Evolutionary conservation across 1,140 invertebrate genomes (phyloP), one percentile per base, ranked within the genome.

Genomic region (Metopolophium dirhodum): DNA sequence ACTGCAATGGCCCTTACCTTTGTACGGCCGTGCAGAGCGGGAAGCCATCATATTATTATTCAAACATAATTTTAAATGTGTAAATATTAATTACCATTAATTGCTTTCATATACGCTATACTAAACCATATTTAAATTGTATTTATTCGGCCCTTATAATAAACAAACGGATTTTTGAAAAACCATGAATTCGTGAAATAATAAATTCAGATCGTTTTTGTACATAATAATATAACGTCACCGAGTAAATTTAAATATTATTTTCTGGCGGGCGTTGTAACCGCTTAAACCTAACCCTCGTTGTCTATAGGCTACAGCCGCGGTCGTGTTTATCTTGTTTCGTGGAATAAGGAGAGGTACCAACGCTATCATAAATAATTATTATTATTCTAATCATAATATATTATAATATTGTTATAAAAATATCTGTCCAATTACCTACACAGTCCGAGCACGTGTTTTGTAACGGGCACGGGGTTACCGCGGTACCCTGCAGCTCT

Each of bases 21-120:
- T 68, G 61, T 68, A 68, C 1, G 11, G 4, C 30, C 30, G 6
- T 18, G 61, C n/a, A 68, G 30, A 18, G 30, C 14, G 18, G 14
- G 30, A n/a, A 68, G 11, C 30, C 61, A 68, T 68, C 61, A 18
- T 54, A 51, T 51, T 77, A 35, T n/a, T 77, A 35, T n/a, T 6
- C 61, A n/a, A 77, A 77, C 61, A 77, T 77, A 77, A 77, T 77
- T 77, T 77, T 77, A 77, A 77, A 77, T 77, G 14, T 77, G 61
- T 77, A n/a, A 77, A 77, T n/a, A 77, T 77, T n/a, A n/a, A 77
- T 68, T 68, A 68, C 61, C 30, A n/a, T 68, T 68, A 68, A 68
- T 77, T 77, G 14, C 30, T 68, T n/a, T 14, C 61, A 35, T 77
- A 68, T 61, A 14, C n/a, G n/a, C 4, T 30, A 20, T 51, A 14